Percentiles rank a stretch among this genome's conserved stretches.
Conservation (phyloP, 2,888 invertebrate genomes). For the Oegoconia quadripuncta region DNA sequence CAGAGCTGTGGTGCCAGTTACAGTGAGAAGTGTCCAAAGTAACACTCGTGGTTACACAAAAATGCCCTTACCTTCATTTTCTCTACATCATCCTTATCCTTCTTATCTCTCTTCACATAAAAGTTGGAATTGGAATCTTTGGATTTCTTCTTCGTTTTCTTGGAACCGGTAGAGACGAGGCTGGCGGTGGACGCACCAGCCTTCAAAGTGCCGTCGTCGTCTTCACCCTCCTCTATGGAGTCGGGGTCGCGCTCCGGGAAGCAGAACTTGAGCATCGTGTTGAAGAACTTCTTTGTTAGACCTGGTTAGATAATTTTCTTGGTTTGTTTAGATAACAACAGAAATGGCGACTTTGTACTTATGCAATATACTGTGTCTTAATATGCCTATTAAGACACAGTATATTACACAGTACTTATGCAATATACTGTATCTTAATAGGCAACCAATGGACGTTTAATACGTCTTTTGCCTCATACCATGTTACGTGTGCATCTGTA, state of each 20-base stretch:
- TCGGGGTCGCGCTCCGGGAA: conserved; percentile 96
- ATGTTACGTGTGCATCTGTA: too few species aligned
- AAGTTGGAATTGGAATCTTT: conserved; percentile 92
- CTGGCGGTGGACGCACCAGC: conserved; percentile 50
- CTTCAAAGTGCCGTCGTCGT: conserved; percentile 65
- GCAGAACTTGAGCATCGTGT: conserved; percentile 97
- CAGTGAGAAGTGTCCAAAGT: too few species aligned
- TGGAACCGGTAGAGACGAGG: conserved; percentile 67
- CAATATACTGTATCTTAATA: too few species aligned
- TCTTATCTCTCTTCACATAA: conserved; percentile 91
- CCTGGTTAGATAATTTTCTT: conserved; percentile 69
- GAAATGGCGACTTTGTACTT: too few species aligned
- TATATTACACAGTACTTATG: too few species aligned
- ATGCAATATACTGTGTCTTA: too few species aligned
- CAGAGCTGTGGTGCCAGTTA: too few species aligned
- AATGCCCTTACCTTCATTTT: conserved; percentile 91
- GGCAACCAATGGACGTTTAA: too few species aligned
- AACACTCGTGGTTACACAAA: too few species aligned
- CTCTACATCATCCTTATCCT: conserved; percentile 95
- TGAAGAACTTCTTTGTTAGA: conserved; percentile 97
- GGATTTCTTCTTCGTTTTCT: conserved; percentile 75
- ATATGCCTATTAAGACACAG: too few species aligned
- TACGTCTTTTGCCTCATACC: too few species aligned
- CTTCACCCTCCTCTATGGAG: conserved; percentile 85
- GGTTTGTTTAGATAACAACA: too few species aligned